Percentiles rank a stretch among this genome's conserved stretches.
Conservation (phyloP, 2,888 invertebrate species). For the Rugalucina vietnamica region DNA sequence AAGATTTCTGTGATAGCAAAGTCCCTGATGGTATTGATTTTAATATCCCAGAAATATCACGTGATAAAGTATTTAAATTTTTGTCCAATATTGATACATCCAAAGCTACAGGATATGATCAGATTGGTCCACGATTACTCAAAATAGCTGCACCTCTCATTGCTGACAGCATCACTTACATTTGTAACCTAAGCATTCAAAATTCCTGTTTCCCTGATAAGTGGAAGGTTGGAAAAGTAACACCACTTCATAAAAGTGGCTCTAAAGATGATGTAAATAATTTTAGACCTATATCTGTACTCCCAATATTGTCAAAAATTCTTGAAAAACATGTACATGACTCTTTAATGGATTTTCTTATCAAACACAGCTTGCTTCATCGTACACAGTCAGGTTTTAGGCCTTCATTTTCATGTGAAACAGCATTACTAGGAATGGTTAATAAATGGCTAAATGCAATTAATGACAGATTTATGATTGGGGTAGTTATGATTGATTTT, state of each 20-base stretch:
- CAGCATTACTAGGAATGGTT: conserved; percentile 10
- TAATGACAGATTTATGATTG: conserved; percentile 15
- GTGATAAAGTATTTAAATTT: background rate
- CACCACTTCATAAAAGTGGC: background rate
- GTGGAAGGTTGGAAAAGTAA: background rate
- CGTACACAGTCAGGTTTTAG: conserved; percentile 31
- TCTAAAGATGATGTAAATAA: background rate
- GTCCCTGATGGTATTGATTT: background rate
- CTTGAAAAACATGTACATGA: conserved; percentile 16
- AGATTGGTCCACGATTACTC: background rate
- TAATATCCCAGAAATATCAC: background rate
- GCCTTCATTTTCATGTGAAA: conserved; percentile 33
- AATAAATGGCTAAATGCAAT: conserved; percentile 12
- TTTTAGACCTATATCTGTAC: background rate
- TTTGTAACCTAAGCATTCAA: background rate
- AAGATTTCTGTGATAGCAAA: background rate
- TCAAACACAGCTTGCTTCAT: conserved; percentile 7
- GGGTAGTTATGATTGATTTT: conserved; percentile 25
- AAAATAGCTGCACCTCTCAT: background rate
- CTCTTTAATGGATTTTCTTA: background rate
- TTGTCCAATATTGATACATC: too few species aligned
- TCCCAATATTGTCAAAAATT: background rate
- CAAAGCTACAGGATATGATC: background rate
- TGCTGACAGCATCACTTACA: background rate
- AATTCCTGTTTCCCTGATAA: background rate